These are phyloP conservation scores for Andrena haemorrhoa DNA, from an alignment of 2,888 invertebrate species.

Conservation along the genomic window DNA sequence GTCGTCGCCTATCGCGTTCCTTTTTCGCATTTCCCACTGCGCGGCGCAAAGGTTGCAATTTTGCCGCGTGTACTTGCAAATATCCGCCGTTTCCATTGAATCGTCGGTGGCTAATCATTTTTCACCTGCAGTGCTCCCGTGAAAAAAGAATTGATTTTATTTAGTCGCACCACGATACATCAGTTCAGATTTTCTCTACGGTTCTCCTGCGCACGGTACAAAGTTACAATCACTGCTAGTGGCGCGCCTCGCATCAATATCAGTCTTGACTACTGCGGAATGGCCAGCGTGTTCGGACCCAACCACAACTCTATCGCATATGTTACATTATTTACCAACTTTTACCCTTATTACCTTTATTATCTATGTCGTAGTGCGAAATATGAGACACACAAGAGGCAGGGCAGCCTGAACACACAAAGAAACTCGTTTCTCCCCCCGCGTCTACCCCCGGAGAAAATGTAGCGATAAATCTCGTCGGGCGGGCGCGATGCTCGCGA, in stretches of 20 bases:
- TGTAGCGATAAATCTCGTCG: constrained; percentile 64
- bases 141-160: too few species aligned
- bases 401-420: constrained; percentile 14
- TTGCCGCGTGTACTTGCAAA: constrained; percentile 8
- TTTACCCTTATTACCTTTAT: background rate
- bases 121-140: background rate
- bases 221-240: too few species aligned
- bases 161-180: too few species aligned
- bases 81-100: constrained; percentile 5
- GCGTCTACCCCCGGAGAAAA: constrained; percentile 11
- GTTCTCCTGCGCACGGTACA: too few species aligned
- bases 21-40: background rate
- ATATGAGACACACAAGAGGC: background rate
- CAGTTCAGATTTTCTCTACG: too few species aligned
- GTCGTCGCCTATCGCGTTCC: background rate
- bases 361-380: background rate
- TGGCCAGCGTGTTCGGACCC: background rate
- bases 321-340: background rate
- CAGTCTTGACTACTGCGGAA: background rate
- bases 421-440: constrained; percentile 1
- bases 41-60: constrained; percentile 1
- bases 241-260: background rate
- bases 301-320: background rate
- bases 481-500: constrained; percentile 32
- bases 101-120: constrained; percentile 1